Evolutionary conservation across 2,888 invertebrate genomes (phyloP).

Genomic region (Andrena flavipes): DNA sequence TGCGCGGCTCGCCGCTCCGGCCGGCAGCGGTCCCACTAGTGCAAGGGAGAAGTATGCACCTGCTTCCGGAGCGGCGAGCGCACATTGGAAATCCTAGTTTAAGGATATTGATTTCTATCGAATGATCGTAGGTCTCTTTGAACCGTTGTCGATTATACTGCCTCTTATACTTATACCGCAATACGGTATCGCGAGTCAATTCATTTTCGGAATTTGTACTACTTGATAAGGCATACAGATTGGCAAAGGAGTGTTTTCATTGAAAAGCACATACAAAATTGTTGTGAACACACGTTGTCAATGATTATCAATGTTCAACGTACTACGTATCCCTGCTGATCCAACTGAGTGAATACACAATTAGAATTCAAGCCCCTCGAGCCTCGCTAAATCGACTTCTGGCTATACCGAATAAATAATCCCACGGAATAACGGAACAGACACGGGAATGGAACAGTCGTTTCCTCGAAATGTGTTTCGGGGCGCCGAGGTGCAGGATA

Average conservation of each 20-base stretch:
- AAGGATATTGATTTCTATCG: too few species aligned
- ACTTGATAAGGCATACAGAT: neutral
- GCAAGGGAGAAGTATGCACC: too few species aligned
- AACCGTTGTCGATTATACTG: too few species aligned
- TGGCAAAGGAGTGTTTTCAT: neutral
- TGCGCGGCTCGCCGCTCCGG: too few species aligned
- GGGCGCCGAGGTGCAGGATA: neutral
- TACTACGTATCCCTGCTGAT: neutral
- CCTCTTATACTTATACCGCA: too few species aligned
- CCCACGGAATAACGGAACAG: neutral
- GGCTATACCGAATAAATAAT: neutral
- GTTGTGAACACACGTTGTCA: neutral
- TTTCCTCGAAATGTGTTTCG: neutral
- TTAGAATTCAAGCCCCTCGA: neutral
- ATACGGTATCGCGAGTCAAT: constrained; percentile 12
- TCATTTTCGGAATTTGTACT: neutral
- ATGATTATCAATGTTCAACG: neutral
- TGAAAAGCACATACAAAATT: neutral
- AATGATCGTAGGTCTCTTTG: too few species aligned
- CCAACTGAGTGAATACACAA: neutral
- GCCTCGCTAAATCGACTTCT: too few species aligned
- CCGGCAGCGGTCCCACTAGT: too few species aligned
- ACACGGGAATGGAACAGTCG: neutral
- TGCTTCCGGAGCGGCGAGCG: too few species aligned
- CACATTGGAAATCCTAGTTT: too few species aligned